Conservation (phyloP, 1,140 invertebrate genomes). For the Yoshiicerus persimilis region DNA sequence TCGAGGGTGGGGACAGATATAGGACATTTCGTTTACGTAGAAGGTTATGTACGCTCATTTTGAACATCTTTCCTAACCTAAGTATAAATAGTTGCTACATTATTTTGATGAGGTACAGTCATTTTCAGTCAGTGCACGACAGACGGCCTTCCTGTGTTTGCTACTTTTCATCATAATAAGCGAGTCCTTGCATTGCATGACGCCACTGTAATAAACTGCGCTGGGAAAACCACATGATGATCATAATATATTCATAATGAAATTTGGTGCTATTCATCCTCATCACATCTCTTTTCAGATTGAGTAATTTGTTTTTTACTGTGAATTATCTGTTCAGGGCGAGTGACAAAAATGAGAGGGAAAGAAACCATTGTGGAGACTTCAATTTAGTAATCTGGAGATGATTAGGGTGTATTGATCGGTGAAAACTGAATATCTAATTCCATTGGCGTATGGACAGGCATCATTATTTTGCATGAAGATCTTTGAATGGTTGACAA, state of each 20-base stretch:
- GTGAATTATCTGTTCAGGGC: not conserved
- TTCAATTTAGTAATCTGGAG: not conserved
- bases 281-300: not conserved
- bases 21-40: not conserved
- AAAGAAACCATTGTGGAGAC: not conserved
- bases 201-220: not conserved
- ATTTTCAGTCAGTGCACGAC: not conserved
- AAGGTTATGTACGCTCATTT: not conserved
- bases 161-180: not conserved
- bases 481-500: not conserved
- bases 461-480: not conserved
- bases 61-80: not conserved
- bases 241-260: not conserved
- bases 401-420: no score
- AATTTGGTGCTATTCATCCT: not conserved
- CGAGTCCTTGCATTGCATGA: not conserved
- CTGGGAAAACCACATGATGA: not conserved
- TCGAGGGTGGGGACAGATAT: not conserved
- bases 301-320: not conserved
- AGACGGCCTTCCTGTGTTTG: not conserved
- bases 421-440: no score
- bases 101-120: conserved; percentile 7
- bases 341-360: not conserved
- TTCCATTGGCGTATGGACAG: not conserved
- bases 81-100: conserved; percentile 7